A percentile compares a stretch with the other conserved stretches of the same genome.
Conservation (phyloP, 2,113 vertebrate species). For the Dendrocopos noguchii region DNA sequence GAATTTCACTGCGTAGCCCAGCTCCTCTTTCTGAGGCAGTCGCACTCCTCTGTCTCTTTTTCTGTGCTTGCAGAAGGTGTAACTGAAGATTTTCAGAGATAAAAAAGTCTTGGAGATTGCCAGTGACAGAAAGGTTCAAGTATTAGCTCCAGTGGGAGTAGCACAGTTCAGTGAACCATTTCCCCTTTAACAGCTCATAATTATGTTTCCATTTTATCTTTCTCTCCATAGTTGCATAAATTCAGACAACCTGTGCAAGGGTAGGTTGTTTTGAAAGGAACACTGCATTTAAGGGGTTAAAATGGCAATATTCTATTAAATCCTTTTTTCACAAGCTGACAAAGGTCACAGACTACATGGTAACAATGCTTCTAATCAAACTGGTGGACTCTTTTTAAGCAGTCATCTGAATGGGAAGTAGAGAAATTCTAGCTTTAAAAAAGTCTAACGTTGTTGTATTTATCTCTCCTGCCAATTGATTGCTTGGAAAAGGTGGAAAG, state of each 20-base stretch:
- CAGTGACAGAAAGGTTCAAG: background rate
- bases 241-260: background rate
- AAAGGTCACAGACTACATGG: background rate
- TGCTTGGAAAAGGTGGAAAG: background rate
- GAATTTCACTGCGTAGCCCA: background rate
- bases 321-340: constrained; percentile 4
- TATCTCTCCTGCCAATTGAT: background rate
- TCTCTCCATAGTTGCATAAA: background rate
- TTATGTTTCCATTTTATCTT: constrained; percentile 1
- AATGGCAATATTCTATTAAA: constrained; percentile 24
- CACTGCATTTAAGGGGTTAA: constrained; percentile 7
- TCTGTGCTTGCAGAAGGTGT: background rate
- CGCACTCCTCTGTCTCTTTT: background rate
- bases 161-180: background rate
- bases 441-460: background rate
- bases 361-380: constrained; percentile 44
- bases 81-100: background rate
- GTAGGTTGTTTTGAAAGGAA: background rate
- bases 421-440: background rate
- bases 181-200: background rate
- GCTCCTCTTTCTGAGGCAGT: background rate
- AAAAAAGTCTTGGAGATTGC: background rate
- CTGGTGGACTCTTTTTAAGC: constrained; percentile 3
- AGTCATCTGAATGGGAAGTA: constrained; percentile 3
- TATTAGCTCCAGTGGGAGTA: background rate